Conservation (phyloP, 2,113 vertebrate species). For the Melanerpes aurifrons region DNA sequence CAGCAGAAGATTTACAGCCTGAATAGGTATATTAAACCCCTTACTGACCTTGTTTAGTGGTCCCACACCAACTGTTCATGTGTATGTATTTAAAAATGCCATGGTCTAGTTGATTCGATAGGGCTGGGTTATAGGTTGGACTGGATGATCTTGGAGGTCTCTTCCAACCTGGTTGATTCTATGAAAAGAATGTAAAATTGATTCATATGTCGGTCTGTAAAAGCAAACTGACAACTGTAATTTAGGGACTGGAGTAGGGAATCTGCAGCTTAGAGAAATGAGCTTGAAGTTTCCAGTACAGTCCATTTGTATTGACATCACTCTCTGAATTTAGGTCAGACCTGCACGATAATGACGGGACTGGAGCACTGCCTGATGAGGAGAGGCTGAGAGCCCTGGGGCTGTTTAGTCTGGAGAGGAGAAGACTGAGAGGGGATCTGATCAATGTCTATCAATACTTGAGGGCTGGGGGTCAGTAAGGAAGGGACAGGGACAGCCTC, state of each 20-base stretch:
- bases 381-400: too few relatives aligned
- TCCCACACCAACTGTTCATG: not conserved
- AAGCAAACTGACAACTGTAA: not conserved
- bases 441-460: too few relatives aligned
- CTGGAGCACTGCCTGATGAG: too few relatives aligned
- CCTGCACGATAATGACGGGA: not conserved
- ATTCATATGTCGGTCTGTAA: not conserved
- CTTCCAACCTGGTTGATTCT: too few relatives aligned
- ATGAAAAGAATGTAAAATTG: not conserved
- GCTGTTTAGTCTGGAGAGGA: too few relatives aligned
- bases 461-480: too few relatives aligned
- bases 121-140: too few relatives aligned
- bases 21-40: not conserved
- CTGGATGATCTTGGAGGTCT: too few relatives aligned
- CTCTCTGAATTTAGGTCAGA: not conserved
- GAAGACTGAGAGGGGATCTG: too few relatives aligned
- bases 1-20: not conserved
- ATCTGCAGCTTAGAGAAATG: not conserved
- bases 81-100: not conserved
- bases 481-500: too few relatives aligned
- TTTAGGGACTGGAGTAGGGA: not conserved
- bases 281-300: not conserved
- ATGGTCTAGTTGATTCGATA: too few relatives aligned
- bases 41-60: not conserved
- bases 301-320: not conserved